Conservation (phyloP, 2,888 invertebrate genomes). For the Calephelis perditalis region DNA sequence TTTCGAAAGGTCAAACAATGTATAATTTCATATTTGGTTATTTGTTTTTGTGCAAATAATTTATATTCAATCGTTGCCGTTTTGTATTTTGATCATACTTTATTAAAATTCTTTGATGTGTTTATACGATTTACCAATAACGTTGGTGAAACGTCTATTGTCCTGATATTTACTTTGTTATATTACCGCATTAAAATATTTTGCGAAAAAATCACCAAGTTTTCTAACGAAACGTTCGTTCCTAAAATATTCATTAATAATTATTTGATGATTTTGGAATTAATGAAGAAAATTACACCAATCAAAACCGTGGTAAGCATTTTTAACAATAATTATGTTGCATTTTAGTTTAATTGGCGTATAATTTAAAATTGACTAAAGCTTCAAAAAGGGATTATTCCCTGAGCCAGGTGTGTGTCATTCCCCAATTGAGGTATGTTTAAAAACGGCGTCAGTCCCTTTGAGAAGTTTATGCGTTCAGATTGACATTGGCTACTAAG, state of each 20-base stretch:
- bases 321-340: no score
- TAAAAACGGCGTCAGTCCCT: no score
- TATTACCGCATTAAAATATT: constrained; percentile 19
- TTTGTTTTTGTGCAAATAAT: background rate
- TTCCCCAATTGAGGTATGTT: no score
- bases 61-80: background rate
- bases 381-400: no score
- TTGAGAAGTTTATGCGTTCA: no score
- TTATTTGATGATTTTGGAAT: background rate
- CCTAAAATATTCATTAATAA: background rate
- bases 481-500: no score
- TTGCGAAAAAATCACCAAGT: background rate
- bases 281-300: background rate
- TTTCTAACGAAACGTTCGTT: background rate
- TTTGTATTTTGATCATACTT: background rate
- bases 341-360: no score
- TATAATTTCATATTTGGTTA: background rate
- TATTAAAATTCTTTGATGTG: background rate
- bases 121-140: background rate
- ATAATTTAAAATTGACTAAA: no score
- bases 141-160: background rate
- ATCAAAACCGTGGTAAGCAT: constrained; percentile 6
- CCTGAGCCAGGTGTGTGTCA: no score
- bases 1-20: background rate
- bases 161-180: constrained; percentile 14